Evolutionary conservation across 2,797 vertebrate species (phyloP), one percentile per base, ranked within the genome.

Genomic region (Gephyroberyx darwinii): DNA sequence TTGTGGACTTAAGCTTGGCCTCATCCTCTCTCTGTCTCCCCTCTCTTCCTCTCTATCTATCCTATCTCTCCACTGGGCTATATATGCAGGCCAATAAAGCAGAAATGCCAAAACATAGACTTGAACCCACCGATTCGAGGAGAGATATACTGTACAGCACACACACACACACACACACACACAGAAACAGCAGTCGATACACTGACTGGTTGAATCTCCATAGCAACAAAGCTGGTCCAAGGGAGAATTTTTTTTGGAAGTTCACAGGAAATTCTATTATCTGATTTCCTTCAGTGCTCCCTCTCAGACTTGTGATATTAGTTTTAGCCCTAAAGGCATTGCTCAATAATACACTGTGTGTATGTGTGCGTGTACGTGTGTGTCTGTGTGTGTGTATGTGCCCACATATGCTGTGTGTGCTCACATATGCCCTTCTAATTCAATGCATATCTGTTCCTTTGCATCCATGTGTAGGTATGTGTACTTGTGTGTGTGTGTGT

Each of bases 251-350:
- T 68, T 77, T 83, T 80, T 77, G 62, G 71, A 88, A 84, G 72
- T 77, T 80, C 55, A 81, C 71, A 45, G 74, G 68, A 84, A 81
- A 82, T 81, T 75, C 37, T 79, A 51, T 86, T 76, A 79, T 89
- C 81, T 84, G 74, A 84, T 86, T 84, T 87, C 73, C 80, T 69
- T 66, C 60, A 60, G 51, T 68, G 63, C 61, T 74, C 66, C 61
- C 30, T 19, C 35, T 64, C 65, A 59, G 69, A 85, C 69, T 65
- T 84, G 51, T 76, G 57, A 79, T 73, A 69, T 65, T 67, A 76
- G 63, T 80, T 80, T 83, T 62, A 56, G 51, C 77, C 82, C 81
- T 48, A 22, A 65, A 65, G 70, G 53, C 26, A 7, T 75, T 31
- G 35, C 57, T 82, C 65, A 71, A 50, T 74, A 65, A 77, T 22